Percentiles rank a stretch among this genome's conserved stretches.
Conservation (phyloP, 2,888 invertebrate species). For the Drosophila subquinaria region DNA sequence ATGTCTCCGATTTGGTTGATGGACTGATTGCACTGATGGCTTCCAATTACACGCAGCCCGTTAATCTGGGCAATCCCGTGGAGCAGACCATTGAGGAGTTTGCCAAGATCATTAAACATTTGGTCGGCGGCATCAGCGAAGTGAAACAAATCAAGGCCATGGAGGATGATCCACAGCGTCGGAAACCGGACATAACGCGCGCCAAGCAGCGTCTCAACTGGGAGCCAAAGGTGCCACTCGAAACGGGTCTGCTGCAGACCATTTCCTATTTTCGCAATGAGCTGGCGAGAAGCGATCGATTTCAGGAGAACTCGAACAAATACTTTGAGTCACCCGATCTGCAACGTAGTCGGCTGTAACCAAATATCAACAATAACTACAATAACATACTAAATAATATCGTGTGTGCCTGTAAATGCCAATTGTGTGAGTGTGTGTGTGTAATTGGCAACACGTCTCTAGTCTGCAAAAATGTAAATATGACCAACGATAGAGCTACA, state of each 20-base stretch:
- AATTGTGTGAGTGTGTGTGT: constrained; percentile 34
- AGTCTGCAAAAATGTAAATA: constrained; percentile 80
- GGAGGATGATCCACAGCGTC: constrained; percentile 97
- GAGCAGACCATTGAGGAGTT: constrained; percentile 98
- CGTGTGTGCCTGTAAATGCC: constrained; percentile 57
- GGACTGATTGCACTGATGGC: constrained; percentile 97
- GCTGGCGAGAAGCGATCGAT: constrained; percentile 87
- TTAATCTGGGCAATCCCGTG: constrained; percentile 99
- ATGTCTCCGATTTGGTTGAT: constrained; percentile 98
- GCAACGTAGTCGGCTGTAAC: constrained; percentile 67
- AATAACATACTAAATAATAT: constrained; percentile 11
- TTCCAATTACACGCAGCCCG: constrained; percentile 95
- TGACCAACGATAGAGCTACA: constrained; percentile 72
- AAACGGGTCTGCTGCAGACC: constrained; percentile 95
- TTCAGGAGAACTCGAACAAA: constrained; percentile 83
- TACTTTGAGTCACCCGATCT: constrained; percentile 83
- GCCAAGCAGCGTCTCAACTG: constrained; percentile 95
- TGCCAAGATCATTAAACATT: constrained; percentile 92
- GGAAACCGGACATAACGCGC: constrained; percentile 96
- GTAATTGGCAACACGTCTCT: constrained; percentile 71
- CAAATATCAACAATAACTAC: background rate
- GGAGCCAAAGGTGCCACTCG: constrained; percentile 95
- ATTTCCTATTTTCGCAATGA: constrained; percentile 97
- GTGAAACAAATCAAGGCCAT: constrained; percentile 94
- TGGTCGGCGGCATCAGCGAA: constrained; percentile 94